Percentiles rank a stretch among this genome's conserved stretches.
Evolutionary conservation across 2,888 invertebrate genomes (phyloP).

Genomic region (Boloria euphrosyne): DNA sequence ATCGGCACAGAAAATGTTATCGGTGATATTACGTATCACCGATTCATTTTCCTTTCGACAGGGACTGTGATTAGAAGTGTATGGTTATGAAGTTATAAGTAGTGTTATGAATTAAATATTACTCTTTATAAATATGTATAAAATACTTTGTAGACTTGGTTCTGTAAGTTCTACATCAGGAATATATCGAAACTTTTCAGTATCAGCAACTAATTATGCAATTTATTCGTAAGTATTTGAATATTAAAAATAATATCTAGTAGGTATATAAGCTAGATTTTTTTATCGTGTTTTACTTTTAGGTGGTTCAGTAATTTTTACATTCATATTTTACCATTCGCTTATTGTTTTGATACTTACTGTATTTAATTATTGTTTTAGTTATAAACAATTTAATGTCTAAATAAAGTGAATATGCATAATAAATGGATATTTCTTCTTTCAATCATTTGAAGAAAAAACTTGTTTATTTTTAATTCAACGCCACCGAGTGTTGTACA

Average conservation of each 20-base stretch:
- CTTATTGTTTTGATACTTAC: too few species aligned
- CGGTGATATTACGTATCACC: background rate
- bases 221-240: slow-evolving; percentile 63
- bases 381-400: too few species aligned
- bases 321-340: too few species aligned
- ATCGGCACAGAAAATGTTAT: background rate
- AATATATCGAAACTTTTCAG: slow-evolving; percentile 58
- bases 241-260: background rate
- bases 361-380: too few species aligned
- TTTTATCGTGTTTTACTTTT: too few species aligned
- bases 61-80: background rate
- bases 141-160: slow-evolving; percentile 49
- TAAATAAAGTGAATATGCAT: too few species aligned
- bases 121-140: slow-evolving; percentile 52
- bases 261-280: too few species aligned
- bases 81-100: slow-evolving; percentile 2
- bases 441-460: too few species aligned
- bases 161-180: slow-evolving; percentile 45
- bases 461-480: too few species aligned
- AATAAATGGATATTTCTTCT: too few species aligned
- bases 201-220: slow-evolving; percentile 56
- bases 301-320: too few species aligned
- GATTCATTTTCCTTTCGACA: background rate
- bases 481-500: too few species aligned
- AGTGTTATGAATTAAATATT: background rate